These are phyloP conservation scores for Calliopsis andreniformis DNA, from an alignment of 1,140 invertebrate genomes.

Conservation along the genomic window DNA sequence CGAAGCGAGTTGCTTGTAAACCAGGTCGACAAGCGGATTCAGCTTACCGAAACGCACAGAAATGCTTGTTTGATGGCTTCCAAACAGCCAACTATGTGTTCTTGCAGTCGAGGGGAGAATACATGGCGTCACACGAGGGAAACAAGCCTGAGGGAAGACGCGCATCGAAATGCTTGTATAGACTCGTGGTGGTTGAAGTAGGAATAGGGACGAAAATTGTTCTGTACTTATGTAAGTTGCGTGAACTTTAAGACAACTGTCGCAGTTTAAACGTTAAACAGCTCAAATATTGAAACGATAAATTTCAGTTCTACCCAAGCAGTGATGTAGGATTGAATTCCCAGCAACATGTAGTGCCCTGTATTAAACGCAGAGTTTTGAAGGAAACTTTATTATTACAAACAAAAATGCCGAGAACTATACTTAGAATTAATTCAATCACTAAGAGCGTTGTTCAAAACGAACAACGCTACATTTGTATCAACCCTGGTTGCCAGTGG, in stretches of 20 bases:
- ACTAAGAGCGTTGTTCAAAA: not conserved
- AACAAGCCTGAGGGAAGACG: not conserved
- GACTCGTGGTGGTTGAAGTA: not conserved
- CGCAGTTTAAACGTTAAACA: not conserved
- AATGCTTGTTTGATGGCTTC: constrained; percentile 20
- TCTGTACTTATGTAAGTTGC: not conserved
- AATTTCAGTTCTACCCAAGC: not conserved
- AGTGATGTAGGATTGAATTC: not conserved
- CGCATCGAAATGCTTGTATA: not conserved
- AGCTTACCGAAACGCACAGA: not conserved
- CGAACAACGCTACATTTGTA: not conserved
- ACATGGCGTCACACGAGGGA: not conserved
- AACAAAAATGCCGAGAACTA: not conserved
- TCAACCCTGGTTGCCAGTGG: constrained; percentile 5
- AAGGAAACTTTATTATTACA: constrained; percentile 4
- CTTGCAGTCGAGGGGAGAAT: not conserved
- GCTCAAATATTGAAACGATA: not conserved
- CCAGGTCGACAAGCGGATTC: not conserved
- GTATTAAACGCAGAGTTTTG: not conserved
- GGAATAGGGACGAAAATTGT: constrained; percentile 7
- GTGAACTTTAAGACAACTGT: not conserved
- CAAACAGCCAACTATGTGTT: constrained; percentile 15
- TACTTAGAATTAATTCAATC: constrained; percentile 19
- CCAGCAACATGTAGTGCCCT: not conserved
- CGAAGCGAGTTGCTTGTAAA: no score